A percentile compares a stretch with the other conserved stretches of the same genome.
phyloP scores from a whole-genome alignment of 2,113 vertebrate genomes.

The Indicator maculatus region DNA sequence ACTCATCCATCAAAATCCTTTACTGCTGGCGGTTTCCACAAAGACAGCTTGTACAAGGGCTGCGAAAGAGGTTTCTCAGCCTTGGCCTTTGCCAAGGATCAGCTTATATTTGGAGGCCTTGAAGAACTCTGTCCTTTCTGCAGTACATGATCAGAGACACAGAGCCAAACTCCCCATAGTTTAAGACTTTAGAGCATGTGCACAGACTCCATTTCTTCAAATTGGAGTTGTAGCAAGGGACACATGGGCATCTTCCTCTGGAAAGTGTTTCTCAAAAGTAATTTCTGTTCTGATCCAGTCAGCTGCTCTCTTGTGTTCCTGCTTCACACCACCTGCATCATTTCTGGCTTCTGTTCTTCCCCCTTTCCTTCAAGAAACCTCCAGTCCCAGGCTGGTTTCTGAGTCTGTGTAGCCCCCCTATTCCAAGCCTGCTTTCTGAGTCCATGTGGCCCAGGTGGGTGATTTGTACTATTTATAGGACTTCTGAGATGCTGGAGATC shows the following conservation, averaged over 20 bases:
- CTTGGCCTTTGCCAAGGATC: background rate
- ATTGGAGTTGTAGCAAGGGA: background rate
- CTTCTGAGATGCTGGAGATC: background rate
- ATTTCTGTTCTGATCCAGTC: background rate
- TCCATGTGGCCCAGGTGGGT: background rate
- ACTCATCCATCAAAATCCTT: background rate
- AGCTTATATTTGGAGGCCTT: background rate
- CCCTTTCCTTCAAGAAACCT: background rate
- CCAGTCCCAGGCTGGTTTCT: background rate
- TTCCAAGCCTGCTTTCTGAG: background rate
- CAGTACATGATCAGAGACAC: background rate
- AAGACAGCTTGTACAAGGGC: background rate
- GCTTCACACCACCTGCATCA: background rate
- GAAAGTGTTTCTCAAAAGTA: background rate
- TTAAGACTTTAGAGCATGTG: background rate
- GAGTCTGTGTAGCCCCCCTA: background rate
- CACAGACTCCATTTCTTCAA: background rate
- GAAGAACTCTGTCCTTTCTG: background rate
- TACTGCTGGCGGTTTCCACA: background rate
- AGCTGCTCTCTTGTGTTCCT: background rate
- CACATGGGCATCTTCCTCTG: background rate
- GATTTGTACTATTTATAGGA: background rate
- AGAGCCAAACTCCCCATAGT: fast-evolving
- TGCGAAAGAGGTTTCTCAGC: background rate
- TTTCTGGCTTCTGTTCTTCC: background rate